Conservation (phyloP, 2,797 vertebrate genomes). For the Gorsachius magnificus region DNA sequence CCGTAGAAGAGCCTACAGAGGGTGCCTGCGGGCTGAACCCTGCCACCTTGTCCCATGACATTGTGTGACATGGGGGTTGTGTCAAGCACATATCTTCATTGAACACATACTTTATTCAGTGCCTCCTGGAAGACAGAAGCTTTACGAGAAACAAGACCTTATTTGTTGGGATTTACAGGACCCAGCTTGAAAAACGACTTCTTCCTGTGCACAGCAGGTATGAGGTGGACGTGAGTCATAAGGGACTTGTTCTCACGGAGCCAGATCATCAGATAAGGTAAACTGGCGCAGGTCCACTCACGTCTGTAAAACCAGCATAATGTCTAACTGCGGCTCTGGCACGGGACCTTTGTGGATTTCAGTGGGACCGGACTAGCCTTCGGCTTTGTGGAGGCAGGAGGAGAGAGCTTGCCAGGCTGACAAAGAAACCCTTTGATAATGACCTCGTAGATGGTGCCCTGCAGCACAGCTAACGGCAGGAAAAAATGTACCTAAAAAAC, state of each 20-base stretch:
- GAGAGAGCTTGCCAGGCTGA: background rate
- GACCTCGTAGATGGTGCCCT: background rate
- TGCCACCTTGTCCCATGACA: background rate
- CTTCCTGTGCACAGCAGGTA: background rate
- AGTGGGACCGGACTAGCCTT: background rate
- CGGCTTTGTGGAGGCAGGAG: background rate
- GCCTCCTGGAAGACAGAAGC: background rate
- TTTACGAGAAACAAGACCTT: background rate
- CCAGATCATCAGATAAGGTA: background rate
- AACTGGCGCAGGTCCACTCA: background rate
- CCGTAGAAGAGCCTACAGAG: accelerated
- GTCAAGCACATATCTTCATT: accelerated
- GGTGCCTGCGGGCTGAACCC: accelerated
- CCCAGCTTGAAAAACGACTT: background rate
- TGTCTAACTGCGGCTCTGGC: background rate
- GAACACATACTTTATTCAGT: accelerated
- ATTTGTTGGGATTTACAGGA: background rate
- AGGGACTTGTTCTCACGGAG: background rate
- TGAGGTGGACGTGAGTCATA: conserved; percentile 18
- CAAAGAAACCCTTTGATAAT: background rate
- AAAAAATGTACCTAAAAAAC: background rate
- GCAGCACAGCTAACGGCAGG: background rate
- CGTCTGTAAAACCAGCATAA: background rate
- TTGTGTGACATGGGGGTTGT: accelerated
- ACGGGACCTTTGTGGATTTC: background rate